These are phyloP conservation scores for Druceiella hillmani DNA, from an alignment of 2,888 invertebrate species.

Conservation along the genomic window DNA sequence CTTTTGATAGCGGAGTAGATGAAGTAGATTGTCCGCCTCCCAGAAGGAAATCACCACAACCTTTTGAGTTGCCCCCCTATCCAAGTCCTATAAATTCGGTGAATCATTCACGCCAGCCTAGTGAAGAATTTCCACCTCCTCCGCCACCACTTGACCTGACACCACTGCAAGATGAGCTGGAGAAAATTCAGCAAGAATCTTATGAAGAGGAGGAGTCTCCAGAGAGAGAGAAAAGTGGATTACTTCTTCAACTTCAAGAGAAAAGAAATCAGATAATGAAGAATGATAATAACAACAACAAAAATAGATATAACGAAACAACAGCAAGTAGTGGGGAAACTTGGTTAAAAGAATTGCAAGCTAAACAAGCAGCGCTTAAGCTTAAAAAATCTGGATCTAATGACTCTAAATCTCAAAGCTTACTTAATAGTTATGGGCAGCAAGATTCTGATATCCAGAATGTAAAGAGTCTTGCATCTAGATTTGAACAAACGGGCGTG, in stretches of 20 bases:
- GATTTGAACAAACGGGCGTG: constrained; percentile 56
- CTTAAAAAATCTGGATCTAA: constrained; percentile 38
- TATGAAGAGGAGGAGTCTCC: constrained; percentile 28
- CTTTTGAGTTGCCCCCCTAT: constrained; percentile 70
- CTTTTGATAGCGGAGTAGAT: constrained; percentile 51
- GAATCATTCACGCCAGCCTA: constrained; percentile 78
- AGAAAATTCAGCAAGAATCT: constrained; percentile 38
- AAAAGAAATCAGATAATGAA: constrained; percentile 56
- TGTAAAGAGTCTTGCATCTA: constrained; percentile 76
- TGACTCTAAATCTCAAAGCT: no score
- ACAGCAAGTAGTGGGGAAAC: constrained; percentile 47
- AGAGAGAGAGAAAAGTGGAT: constrained; percentile 39
- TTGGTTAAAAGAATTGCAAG: constrained; percentile 75
- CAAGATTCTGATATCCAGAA: constrained; percentile 31
- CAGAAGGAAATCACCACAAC: constrained; percentile 37
- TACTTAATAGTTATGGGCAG: no score
- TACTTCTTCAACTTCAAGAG: constrained; percentile 60
- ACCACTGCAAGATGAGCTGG: constrained; percentile 56
- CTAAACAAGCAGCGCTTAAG: constrained; percentile 61
- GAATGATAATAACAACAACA: constrained; percentile 36
- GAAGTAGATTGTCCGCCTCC: constrained; percentile 58
- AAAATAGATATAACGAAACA: constrained; percentile 32
- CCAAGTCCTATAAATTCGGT: constrained; percentile 73
- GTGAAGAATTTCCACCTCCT: constrained; percentile 88
- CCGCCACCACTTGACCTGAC: constrained; percentile 71